These are phyloP conservation scores for Passer montanus DNA, from an alignment of 2,113 vertebrate species.

Conservation along the genomic window DNA sequence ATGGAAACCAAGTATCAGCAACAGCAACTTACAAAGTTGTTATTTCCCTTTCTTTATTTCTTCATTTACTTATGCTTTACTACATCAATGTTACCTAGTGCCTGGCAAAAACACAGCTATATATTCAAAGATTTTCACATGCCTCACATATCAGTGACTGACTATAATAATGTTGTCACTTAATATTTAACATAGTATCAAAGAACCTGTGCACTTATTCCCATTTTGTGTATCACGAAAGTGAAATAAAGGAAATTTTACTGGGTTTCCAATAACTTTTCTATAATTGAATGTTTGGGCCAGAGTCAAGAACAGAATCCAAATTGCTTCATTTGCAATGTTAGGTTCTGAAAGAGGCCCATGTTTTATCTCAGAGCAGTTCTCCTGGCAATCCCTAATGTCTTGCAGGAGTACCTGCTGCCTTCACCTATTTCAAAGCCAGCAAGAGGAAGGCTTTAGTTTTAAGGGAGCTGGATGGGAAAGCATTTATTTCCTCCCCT, in stretches of 20 bases:
- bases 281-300: slow-evolving; percentile 17
- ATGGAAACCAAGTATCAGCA: not conserved
- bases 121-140: not conserved
- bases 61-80: not conserved
- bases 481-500: not conserved
- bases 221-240: not conserved
- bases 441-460: not conserved
- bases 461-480: not conserved
- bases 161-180: not conserved
- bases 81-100: not conserved
- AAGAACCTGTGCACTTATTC: not conserved
- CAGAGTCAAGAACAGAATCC: not conserved
- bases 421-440: not conserved
- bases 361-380: not conserved
- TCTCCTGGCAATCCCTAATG: not conserved
- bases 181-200: not conserved
- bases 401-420: not conserved
- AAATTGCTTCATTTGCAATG: slow-evolving; percentile 10
- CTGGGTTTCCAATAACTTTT: slow-evolving; percentile 24
- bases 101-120: not conserved
- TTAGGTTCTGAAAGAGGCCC: not conserved
- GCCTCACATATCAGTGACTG: not conserved
- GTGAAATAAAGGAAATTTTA: slow-evolving; percentile 16
- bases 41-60: not conserved
- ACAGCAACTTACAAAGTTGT: not conserved